Evolutionary conservation across 2,888 invertebrate genomes (phyloP).

Genomic region (Trichogramma dendrolimi): DNA sequence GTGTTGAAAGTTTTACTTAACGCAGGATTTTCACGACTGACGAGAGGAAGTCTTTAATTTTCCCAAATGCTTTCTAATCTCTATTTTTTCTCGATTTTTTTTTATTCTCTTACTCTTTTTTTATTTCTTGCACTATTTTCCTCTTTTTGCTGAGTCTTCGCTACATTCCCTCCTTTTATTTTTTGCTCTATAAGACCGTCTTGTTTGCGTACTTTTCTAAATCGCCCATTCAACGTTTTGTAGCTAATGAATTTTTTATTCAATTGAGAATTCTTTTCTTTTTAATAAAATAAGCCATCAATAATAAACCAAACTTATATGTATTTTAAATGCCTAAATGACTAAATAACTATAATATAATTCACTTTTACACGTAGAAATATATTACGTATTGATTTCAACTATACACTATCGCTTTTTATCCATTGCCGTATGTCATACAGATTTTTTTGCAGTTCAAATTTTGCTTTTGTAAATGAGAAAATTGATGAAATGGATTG

Average conservation of each 20-base stretch:
- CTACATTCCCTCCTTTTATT: slow-evolving; percentile 6
- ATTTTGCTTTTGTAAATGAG: slow-evolving; percentile 12
- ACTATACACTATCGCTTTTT: slow-evolving; percentile 37
- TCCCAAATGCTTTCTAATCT: slow-evolving; percentile 32
- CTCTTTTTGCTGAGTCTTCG: slow-evolving; percentile 12
- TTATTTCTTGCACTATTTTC: slow-evolving; percentile 14
- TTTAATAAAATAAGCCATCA: slow-evolving; percentile 16
- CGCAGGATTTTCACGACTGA: slow-evolving; percentile 29
- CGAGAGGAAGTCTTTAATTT: slow-evolving; percentile 34
- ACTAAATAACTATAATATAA: slow-evolving; percentile 32
- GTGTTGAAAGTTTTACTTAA: slow-evolving; percentile 33
- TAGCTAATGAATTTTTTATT: not conserved
- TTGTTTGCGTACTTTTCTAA: slow-evolving; percentile 14
- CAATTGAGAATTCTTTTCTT: slow-evolving; percentile 6
- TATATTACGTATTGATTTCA: slow-evolving; percentile 49
- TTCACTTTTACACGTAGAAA: slow-evolving; percentile 43
- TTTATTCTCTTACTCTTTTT: slow-evolving; percentile 21
- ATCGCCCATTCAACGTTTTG: slow-evolving; percentile 18
- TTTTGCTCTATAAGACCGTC: slow-evolving; percentile 1
- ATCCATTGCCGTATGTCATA: slow-evolving; percentile 21
- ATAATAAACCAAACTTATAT: slow-evolving; percentile 17
- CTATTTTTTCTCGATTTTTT: slow-evolving; percentile 26
- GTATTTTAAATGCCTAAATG: slow-evolving; percentile 26
- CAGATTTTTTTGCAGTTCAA: slow-evolving; percentile 11
- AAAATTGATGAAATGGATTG: slow-evolving; percentile 18